Base-by-base conservation (phyloP, 2,113 vertebrate species). In the Rhabdornis inornatus region DNA sequence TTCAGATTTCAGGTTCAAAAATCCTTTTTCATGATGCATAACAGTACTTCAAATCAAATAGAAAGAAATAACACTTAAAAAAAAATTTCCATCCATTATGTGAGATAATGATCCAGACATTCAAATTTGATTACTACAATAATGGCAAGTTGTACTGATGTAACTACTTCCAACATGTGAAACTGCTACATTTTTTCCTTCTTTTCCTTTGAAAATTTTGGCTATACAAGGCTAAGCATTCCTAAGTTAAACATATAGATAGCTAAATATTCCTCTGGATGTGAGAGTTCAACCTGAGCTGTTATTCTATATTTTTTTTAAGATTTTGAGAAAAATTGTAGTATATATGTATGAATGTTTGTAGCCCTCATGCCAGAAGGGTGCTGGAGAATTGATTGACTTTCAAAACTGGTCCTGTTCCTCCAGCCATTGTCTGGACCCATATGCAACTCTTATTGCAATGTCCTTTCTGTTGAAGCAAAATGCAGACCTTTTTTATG, bases 371-470 rank as follows among this genome's bases (percentile, higher is more conserved):
- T 25, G 18, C 39, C 13, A 78, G 60, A 78, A 53, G 19, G 6
- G 3, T 74, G 37, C 13, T 45, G 39, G 6, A 66, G 28, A 50
- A 79, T 7, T 1, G 10, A 22, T 0, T 27, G 39, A 53, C 28
- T 45, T 50, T 37, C 20, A 63, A 37, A 71, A 19, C 11, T 45
- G 22, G 3, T 70, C 11, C 70, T 85, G 5, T 37, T 65, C 28
- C 42, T 77, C 15, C 33, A 88, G 15, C 15, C 37, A 18, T 35
- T 78, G 9, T 20, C 25, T 50, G 64, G 49, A 61, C 10, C 21
- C 6, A 8, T 31, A 24, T 33, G 7, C 15, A 72, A 4, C 6
- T 53, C 21, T 13, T 31, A 27, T 7, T 55, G 33, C 0, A 0
- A n/a, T 44, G 14, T 27, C 20, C 15, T 39, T 81, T 61, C 23